These are phyloP conservation scores for Araneus ventricosus DNA, from an alignment of 1,140 invertebrate genomes.

Conservation along the genomic window DNA sequence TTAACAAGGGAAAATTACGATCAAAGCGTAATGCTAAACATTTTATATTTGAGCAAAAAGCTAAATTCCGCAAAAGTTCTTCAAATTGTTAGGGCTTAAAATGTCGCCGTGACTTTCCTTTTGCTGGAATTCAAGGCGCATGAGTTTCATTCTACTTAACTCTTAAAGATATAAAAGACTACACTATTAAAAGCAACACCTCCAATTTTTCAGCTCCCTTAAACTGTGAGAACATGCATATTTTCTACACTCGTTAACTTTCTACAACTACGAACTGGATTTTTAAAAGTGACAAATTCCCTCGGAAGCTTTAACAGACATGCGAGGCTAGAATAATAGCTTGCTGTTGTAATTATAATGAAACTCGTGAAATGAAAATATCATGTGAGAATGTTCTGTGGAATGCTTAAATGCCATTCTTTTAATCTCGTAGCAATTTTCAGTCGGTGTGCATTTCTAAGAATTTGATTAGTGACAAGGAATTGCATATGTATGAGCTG, in stretches of 20 bases:
- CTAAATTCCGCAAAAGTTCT: background rate
- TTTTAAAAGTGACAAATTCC: conserved; percentile 31
- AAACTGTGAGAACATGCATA: background rate
- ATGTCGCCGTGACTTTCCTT: background rate
- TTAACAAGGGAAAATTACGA: background rate
- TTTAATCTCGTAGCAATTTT: background rate
- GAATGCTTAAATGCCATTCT: conserved; percentile 4
- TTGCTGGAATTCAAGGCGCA: background rate
- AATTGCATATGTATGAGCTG: no score
- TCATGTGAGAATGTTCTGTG: background rate
- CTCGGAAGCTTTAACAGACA: background rate
- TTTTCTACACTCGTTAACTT: conserved; percentile 31
- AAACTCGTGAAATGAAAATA: conserved; percentile 22
- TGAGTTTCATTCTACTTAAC: background rate
- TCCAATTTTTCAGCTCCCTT: conserved; percentile 12
- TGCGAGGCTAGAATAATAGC: background rate
- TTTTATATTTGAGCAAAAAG: background rate
- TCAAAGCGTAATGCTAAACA: background rate
- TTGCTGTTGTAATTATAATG: background rate
- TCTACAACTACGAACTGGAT: background rate
- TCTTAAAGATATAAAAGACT: background rate
- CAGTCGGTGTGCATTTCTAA: background rate
- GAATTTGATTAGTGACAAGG: background rate
- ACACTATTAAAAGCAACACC: background rate
- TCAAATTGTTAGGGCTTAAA: background rate